Evolutionary conservation across 2,888 invertebrate species (phyloP).

Genomic region (Limnephilus rhombicus): DNA sequence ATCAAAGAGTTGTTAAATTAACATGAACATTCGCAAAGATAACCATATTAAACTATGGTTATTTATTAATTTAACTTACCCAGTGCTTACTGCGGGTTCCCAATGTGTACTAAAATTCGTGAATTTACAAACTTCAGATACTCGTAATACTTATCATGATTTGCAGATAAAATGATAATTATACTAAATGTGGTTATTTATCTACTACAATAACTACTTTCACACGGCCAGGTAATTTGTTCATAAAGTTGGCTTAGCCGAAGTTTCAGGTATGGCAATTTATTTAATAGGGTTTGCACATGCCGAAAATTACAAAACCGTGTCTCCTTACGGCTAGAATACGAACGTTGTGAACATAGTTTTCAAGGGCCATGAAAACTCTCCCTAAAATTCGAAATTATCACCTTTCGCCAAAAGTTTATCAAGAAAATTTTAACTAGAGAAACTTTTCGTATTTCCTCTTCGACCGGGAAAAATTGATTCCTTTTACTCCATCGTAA

Average conservation of each 20-base stretch:
- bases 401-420: background rate
- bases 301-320: background rate
- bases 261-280: background rate
- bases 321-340: background rate
- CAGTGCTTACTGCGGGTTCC: background rate
- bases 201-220: background rate
- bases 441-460: constrained; percentile 41
- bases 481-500: background rate
- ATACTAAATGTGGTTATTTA: background rate
- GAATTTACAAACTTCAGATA: background rate
- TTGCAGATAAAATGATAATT: background rate
- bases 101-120: background rate
- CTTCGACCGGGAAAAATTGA: background rate
- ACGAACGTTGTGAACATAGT: background rate
- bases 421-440: constrained; percentile 32
- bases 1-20: no score
- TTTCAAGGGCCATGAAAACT: background rate
- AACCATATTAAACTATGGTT: no score
- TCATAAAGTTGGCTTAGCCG: background rate
- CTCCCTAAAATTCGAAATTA: background rate
- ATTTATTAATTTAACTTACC: no score
- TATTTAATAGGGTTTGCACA: background rate
- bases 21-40: no score
- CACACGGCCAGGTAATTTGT: background rate
- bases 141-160: background rate